Conservation (phyloP, 2,797 vertebrate species). For the Pampus argenteus region DNA sequence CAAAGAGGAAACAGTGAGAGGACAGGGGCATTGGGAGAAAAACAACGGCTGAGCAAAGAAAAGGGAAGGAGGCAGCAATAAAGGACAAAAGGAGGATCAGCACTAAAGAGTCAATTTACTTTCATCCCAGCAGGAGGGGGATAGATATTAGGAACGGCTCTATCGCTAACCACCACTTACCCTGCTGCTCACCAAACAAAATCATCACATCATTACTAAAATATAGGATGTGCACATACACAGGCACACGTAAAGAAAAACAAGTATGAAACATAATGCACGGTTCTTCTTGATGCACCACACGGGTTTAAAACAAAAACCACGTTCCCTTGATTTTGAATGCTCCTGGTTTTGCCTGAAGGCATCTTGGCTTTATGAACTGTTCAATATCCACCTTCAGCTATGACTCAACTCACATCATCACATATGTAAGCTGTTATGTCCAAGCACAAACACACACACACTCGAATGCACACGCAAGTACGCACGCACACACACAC, state of each 20-base stretch:
- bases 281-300: constrained; percentile 18
- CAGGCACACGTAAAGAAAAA: constrained; percentile 38
- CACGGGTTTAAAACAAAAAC: constrained; percentile 39
- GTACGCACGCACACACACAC: neutral
- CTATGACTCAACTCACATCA: constrained; percentile 57
- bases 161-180: constrained; percentile 13
- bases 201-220: constrained; percentile 18
- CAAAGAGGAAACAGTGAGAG: constrained; percentile 11
- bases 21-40: constrained; percentile 26
- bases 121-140: constrained; percentile 56
- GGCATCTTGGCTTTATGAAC: constrained; percentile 38
- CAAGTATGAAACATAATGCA: constrained; percentile 22
- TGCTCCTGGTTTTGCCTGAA: constrained; percentile 35
- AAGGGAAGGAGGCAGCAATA: constrained; percentile 32
- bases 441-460: constrained; percentile 6
- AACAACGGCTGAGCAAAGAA: constrained; percentile 36
- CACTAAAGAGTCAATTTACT: constrained; percentile 40
- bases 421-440: constrained; percentile 27
- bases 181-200: constrained; percentile 23
- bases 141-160: constrained; percentile 26
- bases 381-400: constrained; percentile 55
- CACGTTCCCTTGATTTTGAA: constrained; percentile 39
- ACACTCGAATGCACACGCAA: neutral
- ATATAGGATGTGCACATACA: constrained; percentile 24
- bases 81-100: constrained; percentile 56